Percentiles rank a stretch among this genome's conserved stretches.
Evolutionary conservation across 2,113 vertebrate species (phyloP).

Genomic region (Apeltes quadracus): DNA sequence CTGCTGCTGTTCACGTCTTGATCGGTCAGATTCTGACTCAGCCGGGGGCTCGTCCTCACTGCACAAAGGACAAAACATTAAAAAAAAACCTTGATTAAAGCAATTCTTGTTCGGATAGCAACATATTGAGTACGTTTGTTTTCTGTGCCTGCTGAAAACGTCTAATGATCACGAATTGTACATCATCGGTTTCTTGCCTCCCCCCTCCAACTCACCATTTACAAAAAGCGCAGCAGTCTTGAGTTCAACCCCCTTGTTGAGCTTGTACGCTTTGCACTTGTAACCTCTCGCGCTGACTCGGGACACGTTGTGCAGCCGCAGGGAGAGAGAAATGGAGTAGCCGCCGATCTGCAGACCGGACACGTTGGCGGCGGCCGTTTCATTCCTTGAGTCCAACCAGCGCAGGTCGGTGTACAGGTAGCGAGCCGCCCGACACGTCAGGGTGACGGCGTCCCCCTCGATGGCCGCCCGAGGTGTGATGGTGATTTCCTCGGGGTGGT

Average conservation of each 20-base stretch:
- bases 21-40: conserved; percentile 87
- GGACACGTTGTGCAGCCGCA: conserved; percentile 82
- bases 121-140: background rate
- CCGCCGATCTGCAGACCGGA: conserved; percentile 46
- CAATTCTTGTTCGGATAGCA: background rate
- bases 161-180: no score
- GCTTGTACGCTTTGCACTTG: conserved; percentile 80
- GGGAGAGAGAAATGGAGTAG: conserved; percentile 81
- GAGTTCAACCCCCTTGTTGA: conserved; percentile 65
- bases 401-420: conserved; percentile 83
- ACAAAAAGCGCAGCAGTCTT: conserved; percentile 75
- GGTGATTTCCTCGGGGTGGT: conserved; percentile 74
- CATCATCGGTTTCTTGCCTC: background rate
- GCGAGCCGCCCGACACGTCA: conserved; percentile 84
- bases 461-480: conserved; percentile 71
- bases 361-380: conserved; percentile 36
- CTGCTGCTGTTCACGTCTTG: conserved; percentile 89
- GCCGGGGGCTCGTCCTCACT: conserved; percentile 81
- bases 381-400: conserved; percentile 81
- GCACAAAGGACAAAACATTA: conserved; percentile 6
- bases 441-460: conserved; percentile 75
- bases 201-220: conserved; percentile 73
- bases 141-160: background rate
- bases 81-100: background rate
- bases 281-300: conserved; percentile 74